Percentiles rank a stretch among this genome's conserved stretches.
Evolutionary conservation across 2,888 invertebrate species (phyloP).

Genomic region (Megalurothrips usitatus): DNA sequence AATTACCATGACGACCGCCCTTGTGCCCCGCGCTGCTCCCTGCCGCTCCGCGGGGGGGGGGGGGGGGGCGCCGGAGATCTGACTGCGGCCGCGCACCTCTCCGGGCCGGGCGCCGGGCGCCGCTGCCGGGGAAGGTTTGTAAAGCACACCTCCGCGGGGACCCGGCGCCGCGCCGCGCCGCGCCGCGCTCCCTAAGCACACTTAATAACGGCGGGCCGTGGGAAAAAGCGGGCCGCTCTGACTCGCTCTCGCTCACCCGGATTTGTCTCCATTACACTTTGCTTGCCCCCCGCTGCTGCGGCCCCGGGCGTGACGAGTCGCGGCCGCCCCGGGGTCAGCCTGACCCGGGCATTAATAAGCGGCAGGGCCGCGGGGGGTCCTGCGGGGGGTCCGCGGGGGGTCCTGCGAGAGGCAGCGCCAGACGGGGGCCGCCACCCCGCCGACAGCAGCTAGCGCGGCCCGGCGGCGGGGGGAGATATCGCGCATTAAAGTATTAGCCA

Average conservation of each 20-base stretch:
- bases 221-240: background rate
- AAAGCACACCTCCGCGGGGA: no score
- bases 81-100: background rate
- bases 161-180: no score
- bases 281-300: background rate
- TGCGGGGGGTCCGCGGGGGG: no score
- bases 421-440: background rate
- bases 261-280: constrained; percentile 10
- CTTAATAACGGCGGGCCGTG: background rate
- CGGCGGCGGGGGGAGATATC: background rate
- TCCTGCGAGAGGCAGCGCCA: background rate
- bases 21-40: background rate
- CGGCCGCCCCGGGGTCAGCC: background rate
- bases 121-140: background rate
- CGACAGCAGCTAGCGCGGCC: background rate
- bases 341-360: constrained; percentile 7
- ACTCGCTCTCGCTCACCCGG: background rate
- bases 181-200: background rate
- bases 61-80: background rate
- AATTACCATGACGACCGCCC: background rate
- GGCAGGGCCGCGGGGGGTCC: no score
- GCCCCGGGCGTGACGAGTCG: background rate
- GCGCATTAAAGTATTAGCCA: background rate
- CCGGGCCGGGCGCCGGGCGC: background rate
- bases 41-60: background rate